A percentile compares a stretch with the other conserved stretches of the same genome.
Conservation (phyloP, 2,888 invertebrate genomes). For the Himalopsyche tibetana region DNA sequence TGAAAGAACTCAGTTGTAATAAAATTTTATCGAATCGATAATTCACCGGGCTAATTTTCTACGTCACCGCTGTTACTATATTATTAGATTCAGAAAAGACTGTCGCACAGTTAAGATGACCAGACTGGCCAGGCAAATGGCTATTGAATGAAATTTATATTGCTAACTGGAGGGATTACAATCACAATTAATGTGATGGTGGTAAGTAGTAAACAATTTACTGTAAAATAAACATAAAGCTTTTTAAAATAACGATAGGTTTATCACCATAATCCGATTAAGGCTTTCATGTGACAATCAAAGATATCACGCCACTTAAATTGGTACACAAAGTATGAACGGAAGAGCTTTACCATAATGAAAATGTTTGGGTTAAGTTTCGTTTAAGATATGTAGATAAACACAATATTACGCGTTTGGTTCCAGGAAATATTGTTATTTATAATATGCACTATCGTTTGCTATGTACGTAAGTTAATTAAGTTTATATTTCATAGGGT, state of each 20-base stretch:
- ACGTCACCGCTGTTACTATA: slow-evolving; percentile 4
- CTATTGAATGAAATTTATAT: no score
- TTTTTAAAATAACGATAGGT: background rate
- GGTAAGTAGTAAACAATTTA: background rate
- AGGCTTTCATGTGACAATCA: background rate
- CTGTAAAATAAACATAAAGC: background rate
- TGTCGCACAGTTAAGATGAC: background rate
- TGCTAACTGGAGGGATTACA: no score
- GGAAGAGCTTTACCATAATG: background rate
- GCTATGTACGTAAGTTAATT: no score
- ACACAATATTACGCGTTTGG: background rate
- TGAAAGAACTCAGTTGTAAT: slow-evolving; percentile 5
- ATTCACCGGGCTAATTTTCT: background rate
- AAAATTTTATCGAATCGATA: slow-evolving; percentile 27
- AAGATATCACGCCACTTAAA: background rate
- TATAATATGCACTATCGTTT: no score
- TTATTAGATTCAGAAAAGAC: background rate
- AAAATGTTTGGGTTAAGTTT: background rate
- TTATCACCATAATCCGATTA: background rate
- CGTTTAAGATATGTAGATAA: background rate
- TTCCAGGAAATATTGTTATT: no score
- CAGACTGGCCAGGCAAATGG: no score
- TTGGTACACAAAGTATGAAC: background rate
- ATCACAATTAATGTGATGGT: no score
- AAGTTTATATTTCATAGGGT: no score